These are phyloP conservation scores for Nycticryphes semicollaris DNA, from an alignment of 2,113 vertebrate species.

Conservation along the genomic window DNA sequence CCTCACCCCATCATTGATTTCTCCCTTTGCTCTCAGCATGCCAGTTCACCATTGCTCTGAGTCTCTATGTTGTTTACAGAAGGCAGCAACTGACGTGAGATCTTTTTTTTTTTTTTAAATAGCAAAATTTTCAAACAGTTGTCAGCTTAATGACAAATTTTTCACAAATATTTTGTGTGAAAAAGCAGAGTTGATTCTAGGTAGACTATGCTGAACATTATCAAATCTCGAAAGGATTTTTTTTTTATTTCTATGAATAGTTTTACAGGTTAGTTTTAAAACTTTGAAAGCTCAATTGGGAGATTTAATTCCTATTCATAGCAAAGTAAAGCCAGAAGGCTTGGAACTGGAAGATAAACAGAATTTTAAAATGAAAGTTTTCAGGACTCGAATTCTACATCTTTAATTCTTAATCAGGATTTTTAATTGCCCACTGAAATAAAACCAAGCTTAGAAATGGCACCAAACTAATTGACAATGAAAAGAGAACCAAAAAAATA, in stretches of 20 bases:
- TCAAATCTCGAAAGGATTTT: not conserved
- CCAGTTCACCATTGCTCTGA: not conserved
- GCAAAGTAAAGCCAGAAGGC: not conserved
- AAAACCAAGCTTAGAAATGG: not conserved
- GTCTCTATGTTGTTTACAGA: not conserved
- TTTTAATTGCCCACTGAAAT: not conserved
- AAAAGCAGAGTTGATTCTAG: not conserved
- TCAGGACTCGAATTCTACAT: not conserved
- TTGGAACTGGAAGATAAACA: not conserved
- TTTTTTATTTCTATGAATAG: not conserved
- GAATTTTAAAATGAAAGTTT: not conserved
- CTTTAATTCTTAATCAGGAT: not conserved
- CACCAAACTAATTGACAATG: not conserved
- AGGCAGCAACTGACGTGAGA: not conserved
- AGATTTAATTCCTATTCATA: not conserved
- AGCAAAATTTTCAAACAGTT: not conserved
- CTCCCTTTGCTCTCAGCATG: slow-evolving; percentile 6
- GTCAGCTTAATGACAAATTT: not conserved
- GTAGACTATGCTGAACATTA: not conserved
- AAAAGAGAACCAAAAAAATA: not conserved
- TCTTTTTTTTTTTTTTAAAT: not conserved
- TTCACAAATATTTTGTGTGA: not conserved
- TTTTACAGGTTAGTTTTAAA: not conserved
- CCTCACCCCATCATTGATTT: not conserved
- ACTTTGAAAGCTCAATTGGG: not conserved